Conservation (phyloP, 2,113 vertebrate species). For the Aspidoscelis tigris region DNA sequence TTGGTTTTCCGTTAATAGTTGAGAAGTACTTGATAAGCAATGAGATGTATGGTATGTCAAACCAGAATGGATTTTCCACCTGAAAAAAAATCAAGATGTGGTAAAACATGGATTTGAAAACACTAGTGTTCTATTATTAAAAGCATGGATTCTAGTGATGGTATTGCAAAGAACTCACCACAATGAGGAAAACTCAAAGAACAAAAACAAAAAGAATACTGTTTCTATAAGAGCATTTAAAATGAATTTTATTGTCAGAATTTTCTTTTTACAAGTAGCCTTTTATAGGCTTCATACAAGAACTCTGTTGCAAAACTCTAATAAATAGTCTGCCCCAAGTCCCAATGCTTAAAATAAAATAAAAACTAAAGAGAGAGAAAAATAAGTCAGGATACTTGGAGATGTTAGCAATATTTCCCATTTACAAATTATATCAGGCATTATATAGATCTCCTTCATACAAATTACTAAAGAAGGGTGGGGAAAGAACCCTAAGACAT, state of each 20-base stretch:
- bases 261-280: slow-evolving; percentile 82
- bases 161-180: neutral
- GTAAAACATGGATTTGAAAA: neutral
- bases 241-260: slow-evolving; percentile 86
- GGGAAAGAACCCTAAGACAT: slow-evolving; percentile 69
- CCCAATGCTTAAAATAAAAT: slow-evolving; percentile 77
- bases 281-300: slow-evolving; percentile 84
- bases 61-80: neutral
- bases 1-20: neutral
- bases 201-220: slow-evolving; percentile 66
- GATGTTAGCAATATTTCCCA: slow-evolving; percentile 78
- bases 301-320: slow-evolving; percentile 88
- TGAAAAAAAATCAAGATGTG: neutral
- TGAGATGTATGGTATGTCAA: neutral
- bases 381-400: slow-evolving; percentile 79
- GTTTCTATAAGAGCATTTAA: slow-evolving; percentile 83
- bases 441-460: slow-evolving; percentile 83
- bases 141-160: neutral
- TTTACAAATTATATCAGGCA: slow-evolving; percentile 83
- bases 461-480: slow-evolving; percentile 69
- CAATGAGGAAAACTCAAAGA: slow-evolving; percentile 25
- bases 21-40: neutral
- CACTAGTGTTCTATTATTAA: too few relatives aligned
- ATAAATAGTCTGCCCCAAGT: slow-evolving; percentile 87
- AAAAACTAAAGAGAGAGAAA: slow-evolving; percentile 70